Conservation (phyloP, 1,140 invertebrate genomes). For the Paramacrobiotus metropolitanus region DNA sequence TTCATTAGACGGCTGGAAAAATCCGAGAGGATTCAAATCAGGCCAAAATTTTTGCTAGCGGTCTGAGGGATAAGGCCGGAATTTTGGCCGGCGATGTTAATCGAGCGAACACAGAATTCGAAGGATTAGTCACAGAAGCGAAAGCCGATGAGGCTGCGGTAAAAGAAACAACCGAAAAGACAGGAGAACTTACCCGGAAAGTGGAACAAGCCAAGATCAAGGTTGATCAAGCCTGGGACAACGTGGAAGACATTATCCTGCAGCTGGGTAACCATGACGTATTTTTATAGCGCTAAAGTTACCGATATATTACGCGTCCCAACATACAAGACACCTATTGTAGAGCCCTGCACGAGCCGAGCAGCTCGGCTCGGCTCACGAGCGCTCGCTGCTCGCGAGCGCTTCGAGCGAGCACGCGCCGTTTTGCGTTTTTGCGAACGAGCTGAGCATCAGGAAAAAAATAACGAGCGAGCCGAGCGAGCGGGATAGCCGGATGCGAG, state of each 20-base stretch:
- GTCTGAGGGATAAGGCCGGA: slow-evolving; percentile 48
- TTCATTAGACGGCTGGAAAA: slow-evolving; percentile 38
- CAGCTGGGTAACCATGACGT: slow-evolving; percentile 35
- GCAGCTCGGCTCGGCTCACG: no score
- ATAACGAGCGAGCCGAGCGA: no score
- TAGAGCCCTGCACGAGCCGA: no score
- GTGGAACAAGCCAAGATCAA: slow-evolving; percentile 64
- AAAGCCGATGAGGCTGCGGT: slow-evolving; percentile 44
- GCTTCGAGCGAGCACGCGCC: no score
- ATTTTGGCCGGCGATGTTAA: slow-evolving; percentile 41
- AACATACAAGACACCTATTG: no score
- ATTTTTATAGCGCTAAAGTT: slow-evolving; percentile 8
- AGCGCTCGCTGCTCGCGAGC: no score
- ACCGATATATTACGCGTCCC: no score
- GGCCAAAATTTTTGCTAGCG: slow-evolving; percentile 43
- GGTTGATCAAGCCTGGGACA: slow-evolving; percentile 45
- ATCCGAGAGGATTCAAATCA: slow-evolving; percentile 48
- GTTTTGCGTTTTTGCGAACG: no score
- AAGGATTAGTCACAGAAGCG: slow-evolving; percentile 43
- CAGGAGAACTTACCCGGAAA: slow-evolving; percentile 25
- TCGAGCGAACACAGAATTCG: slow-evolving; percentile 40
- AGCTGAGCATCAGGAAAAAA: no score
- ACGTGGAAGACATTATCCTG: slow-evolving; percentile 50
- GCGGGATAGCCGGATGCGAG: no score
- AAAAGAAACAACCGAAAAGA: slow-evolving; percentile 34